A percentile compares a stretch with the other conserved stretches of the same genome.
phyloP scores from a whole-genome alignment of 2,113 vertebrate species.

The Rafetus swinhoei region DNA sequence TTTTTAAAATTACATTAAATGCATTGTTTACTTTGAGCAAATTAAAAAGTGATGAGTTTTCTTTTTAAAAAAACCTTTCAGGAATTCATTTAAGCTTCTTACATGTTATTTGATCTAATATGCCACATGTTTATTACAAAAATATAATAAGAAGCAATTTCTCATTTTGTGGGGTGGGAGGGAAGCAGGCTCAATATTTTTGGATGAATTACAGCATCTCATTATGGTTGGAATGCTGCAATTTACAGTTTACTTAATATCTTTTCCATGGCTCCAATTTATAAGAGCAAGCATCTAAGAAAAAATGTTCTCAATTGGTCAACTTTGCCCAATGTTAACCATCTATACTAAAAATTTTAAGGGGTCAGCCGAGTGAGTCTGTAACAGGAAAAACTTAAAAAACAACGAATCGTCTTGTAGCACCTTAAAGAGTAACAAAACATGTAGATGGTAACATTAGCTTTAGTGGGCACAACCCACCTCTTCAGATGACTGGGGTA shows the following conservation, averaged over 20 bases:
- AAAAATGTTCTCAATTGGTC: neutral
- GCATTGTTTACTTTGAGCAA: conserved; percentile 12
- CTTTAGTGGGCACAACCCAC: too few species aligned
- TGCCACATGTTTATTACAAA: conserved; percentile 51
- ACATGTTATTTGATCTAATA: conserved; percentile 58
- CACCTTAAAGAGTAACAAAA: too few species aligned
- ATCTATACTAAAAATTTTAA: neutral
- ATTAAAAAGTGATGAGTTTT: conserved; percentile 57
- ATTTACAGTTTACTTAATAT: neutral
- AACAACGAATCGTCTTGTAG: too few species aligned
- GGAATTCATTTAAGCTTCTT: conserved; percentile 72
- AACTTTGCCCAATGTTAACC: neutral
- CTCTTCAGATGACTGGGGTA: too few species aligned
- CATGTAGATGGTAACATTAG: too few species aligned
- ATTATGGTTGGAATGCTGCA: conserved; percentile 31
- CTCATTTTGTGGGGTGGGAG: neutral
- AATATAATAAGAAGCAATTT: conserved; percentile 31
- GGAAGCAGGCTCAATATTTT: neutral
- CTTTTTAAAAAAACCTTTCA: conserved; percentile 11
- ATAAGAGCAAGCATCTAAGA: fast-evolving
- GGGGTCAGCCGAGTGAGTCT: too few species aligned
- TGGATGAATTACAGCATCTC: conserved; percentile 16
- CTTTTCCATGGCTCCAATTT: neutral
- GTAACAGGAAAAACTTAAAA: too few species aligned
- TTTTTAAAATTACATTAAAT: neutral